Evolutionary conservation across 1,140 invertebrate genomes (phyloP).

Genomic region (Penaeus chinensis): DNA sequence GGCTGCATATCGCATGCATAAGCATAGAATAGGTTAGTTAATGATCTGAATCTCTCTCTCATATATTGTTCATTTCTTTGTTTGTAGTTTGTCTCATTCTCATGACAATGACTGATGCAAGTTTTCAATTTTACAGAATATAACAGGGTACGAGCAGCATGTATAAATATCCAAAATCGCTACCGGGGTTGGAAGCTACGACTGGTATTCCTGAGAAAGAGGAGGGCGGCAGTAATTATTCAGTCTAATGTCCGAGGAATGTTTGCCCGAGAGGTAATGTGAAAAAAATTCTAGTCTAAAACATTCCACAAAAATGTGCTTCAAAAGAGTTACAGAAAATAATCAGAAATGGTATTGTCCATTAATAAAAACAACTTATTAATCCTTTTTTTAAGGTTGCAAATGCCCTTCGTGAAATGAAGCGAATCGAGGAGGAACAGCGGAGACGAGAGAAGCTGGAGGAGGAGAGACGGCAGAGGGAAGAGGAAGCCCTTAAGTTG

Average conservation of each 20-base stretch:
- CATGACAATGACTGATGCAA: not conserved
- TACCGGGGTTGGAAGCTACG: conserved; percentile 88
- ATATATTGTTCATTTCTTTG: not conserved
- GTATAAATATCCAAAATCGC: conserved; percentile 84
- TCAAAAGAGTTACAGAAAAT: no score
- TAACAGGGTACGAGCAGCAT: conserved; percentile 77
- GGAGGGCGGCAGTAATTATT: conserved; percentile 88
- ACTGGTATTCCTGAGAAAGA: conserved; percentile 83
- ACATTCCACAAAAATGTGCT: not conserved
- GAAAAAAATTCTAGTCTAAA: not conserved
- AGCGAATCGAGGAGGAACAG: conserved; percentile 92
- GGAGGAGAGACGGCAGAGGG: conserved; percentile 72
- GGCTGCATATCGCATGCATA: conserved; percentile 78
- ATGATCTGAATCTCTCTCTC: not conserved
- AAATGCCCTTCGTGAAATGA: conserved; percentile 86
- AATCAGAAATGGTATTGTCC: no score
- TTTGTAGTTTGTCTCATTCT: not conserved
- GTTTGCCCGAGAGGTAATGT: conserved; percentile 81
- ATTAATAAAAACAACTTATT: no score
- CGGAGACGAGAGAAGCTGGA: conserved; percentile 80
- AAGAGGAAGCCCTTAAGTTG: conserved; percentile 67
- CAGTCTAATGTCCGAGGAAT: conserved; percentile 90
- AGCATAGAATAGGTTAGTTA: conserved; percentile 74
- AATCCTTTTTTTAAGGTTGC: conserved; percentile 73
- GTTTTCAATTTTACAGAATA: conserved; percentile 68